Percentiles rank a stretch among this genome's conserved stretches.
These are phyloP conservation scores for Fukomys damarensis DNA, from an alignment of 2,113 vertebrate species.

Conservation along the genomic window DNA sequence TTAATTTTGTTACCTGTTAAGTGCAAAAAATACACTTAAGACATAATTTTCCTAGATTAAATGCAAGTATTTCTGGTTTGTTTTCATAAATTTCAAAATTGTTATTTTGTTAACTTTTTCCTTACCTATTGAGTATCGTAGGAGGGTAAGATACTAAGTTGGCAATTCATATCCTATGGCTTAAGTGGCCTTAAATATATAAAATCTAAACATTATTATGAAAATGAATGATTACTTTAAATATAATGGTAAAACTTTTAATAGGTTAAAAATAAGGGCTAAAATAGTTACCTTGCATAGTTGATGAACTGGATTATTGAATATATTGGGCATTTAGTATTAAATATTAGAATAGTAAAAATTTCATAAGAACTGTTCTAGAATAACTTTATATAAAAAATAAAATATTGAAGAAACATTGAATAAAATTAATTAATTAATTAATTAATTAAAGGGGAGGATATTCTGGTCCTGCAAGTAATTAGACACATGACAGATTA, in stretches of 20 bases:
- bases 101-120: neutral
- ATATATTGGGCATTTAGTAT: neutral
- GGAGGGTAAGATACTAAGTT: neutral
- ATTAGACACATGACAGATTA: neutral
- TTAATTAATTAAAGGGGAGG: neutral
- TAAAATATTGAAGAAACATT: neutral
- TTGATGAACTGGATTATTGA: neutral
- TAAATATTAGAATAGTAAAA: conserved; percentile 8
- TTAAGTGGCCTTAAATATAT: neutral
- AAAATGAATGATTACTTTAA: neutral
- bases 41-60: neutral
- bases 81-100: neutral
- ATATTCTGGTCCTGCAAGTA: neutral
- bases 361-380: neutral
- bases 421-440: neutral
- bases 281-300: neutral
- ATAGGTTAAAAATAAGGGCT: neutral
- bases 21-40: too few species aligned
- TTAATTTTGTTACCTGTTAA: neutral
- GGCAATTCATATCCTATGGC: neutral
- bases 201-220: neutral
- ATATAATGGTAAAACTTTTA: neutral
- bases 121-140: neutral
- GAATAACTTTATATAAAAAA: neutral
- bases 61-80: neutral